phyloP scores from a whole-genome alignment of 2,888 invertebrate species.

The Cheiracanthium punctorium region DNA sequence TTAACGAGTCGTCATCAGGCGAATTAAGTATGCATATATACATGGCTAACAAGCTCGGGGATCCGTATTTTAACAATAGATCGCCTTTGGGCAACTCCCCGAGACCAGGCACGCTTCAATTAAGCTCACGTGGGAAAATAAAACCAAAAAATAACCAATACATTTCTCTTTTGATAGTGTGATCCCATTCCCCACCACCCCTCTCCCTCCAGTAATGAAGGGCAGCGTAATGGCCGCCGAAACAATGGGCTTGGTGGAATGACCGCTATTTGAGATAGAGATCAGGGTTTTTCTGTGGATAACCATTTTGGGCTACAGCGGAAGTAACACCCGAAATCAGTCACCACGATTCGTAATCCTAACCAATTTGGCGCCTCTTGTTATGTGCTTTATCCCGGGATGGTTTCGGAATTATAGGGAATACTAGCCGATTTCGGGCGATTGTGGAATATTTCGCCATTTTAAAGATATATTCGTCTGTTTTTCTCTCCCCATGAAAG shows the following conservation, averaged over 20 bases:
- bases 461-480: not conserved
- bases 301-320: not conserved
- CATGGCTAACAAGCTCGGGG: not conserved
- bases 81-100: not conserved
- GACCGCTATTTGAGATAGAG: constrained; percentile 1
- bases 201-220: constrained; percentile 31
- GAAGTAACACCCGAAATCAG: constrained; percentile 8
- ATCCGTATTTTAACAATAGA: not conserved
- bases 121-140: constrained; percentile 5
- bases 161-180: constrained; percentile 25
- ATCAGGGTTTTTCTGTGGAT: not conserved
- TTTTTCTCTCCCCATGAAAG: not conserved
- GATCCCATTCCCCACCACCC: constrained; percentile 26
- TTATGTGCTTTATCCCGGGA: not conserved
- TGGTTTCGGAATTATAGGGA: not conserved
- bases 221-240: constrained; percentile 36
- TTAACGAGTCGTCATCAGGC: not conserved
- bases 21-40: not conserved
- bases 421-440: not conserved
- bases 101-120: not conserved
- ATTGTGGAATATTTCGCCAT: not conserved
- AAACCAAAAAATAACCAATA: constrained; percentile 21
- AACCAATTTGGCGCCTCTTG: not conserved
- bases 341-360: not conserved
- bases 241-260: constrained; percentile 41